Base-by-base conservation (phyloP, 2,888 invertebrate species). In the Phania funesta region DNA sequence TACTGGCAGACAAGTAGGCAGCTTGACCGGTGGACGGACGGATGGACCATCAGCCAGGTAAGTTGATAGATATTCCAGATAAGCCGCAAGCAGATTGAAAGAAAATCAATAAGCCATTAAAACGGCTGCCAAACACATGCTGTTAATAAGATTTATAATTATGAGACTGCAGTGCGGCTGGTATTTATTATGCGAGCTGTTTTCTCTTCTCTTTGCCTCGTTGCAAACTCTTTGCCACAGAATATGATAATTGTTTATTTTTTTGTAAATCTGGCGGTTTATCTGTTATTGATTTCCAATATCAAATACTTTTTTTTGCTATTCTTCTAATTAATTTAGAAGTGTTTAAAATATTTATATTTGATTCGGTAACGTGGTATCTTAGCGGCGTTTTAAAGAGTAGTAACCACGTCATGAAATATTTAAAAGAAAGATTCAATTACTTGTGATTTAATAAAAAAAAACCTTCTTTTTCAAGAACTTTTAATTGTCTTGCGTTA, bases 61-160 rank as follows among this genome's bases (percentile, higher is more conserved):
- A 52, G 41, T 20, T 32, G 29, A 46, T 20, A 64, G 65, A 65
- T 38, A 56, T 70, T 60, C 38, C 2, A 64, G 70, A 79, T 73
- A 79, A 65, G 58, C 58, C 52, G 35, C 50, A 44, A 54, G 26
- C 46, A 65, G 41, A 38, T 74, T 62, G 48, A 64, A 64, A 64
- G 54, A 44, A 76, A 76, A 60, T 60, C 52, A 65, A 76, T 76
- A 71, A 76, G 26, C 65, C 65, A 65, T 76, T 76, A 76, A 76
- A 75, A 67, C 71, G 76, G 76, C 80, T 80, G 80, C 58, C 76
- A 76, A 76, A 62, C 80, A 71, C 76, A 80, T 70, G 75, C 71
- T 67, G 70, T 48, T 76, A 76, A 80, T 80, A 71, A 76, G 76
- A 76, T 80, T 75, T 75, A 76, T 71, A 76, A 80, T 52, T 62